Conservation (phyloP, 2,113 vertebrate species). For the Thymallus thymallus region DNA sequence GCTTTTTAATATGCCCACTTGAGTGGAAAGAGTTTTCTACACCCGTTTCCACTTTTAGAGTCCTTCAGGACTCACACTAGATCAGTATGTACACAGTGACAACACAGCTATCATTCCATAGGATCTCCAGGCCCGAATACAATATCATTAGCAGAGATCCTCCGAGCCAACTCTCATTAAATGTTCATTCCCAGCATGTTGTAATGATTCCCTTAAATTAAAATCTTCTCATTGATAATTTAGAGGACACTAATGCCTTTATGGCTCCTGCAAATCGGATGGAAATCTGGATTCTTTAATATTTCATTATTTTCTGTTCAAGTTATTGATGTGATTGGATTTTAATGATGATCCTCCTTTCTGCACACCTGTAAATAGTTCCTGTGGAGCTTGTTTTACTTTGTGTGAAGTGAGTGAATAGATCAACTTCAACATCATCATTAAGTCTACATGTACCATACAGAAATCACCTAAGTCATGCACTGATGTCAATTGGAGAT, state of each 20-base stretch:
- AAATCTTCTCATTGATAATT: conserved; percentile 25
- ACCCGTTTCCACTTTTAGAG: not conserved
- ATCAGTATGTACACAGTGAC: not conserved
- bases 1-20: not conserved
- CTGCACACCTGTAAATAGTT: conserved; percentile 12
- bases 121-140: not conserved
- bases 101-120: conserved; percentile 1
- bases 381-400: not conserved
- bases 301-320: conserved; percentile 21
- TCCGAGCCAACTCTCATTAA: conserved; percentile 17
- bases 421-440: too few relatives aligned
- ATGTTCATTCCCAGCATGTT: conserved; percentile 16
- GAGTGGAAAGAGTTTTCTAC: not conserved
- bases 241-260: conserved; percentile 3
- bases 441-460: too few relatives aligned
- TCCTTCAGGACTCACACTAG: not conserved
- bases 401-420: too few relatives aligned
- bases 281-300: conserved; percentile 14
- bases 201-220: conserved; percentile 27
- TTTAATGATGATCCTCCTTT: conserved; percentile 20
- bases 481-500: too few relatives aligned
- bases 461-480: too few relatives aligned
- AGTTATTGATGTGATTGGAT: conserved; percentile 1
- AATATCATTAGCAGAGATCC: not conserved
- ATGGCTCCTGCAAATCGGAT: not conserved